Base-by-base conservation (phyloP, 2,113 vertebrate genomes). In the Phalacrocorax carbo region DNA sequence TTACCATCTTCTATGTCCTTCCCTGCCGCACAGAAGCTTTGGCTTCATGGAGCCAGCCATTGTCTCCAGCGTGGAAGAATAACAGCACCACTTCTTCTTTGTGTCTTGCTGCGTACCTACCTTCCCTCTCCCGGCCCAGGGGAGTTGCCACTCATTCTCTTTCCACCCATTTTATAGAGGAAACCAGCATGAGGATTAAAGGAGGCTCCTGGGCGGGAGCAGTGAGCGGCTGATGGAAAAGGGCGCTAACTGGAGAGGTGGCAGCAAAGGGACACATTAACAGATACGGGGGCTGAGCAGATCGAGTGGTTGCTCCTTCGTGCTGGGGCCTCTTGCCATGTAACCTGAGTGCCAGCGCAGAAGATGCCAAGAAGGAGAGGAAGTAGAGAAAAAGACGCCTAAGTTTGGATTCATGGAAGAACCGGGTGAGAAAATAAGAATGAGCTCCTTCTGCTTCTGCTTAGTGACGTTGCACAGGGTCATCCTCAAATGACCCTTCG, bases 21-120 rank as follows among this genome's bases (percentile, higher is more conserved):
- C 60, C n/a, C 65, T 0, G 0, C 29, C 8, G 54, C 0, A 20
- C 30, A 15, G 48, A n/a, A 66, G 29, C 48, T 48, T 40, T 0
- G 3, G 26, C 0, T 10, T 75, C 46, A 25, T 38, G 32, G 42
- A 73, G 32, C 38, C 65, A 57, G 77, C n/a, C 36, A 2, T 8
- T 60, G 18, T n/a, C 46, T 27, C 49, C 51, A 60, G 26, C 21
- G 2, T 0, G 34, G 29, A 65, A 73, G 15, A 86, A 23, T 15
- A 32, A 51, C 1, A 1, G 22, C 49, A 70, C 7, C 38, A 15
- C 38, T 7, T 3, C 12, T 48, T 20, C 49, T 44, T 7, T 40
- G 55, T 29, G 65, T 5, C 38, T 42, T 46, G 22, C 15, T 72
- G 62, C 1, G 10, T 9, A 65, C 42, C 32, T 77, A 68, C 36